Conservation (phyloP, 2,888 invertebrate species). For the Stegana nigrithorax region DNA sequence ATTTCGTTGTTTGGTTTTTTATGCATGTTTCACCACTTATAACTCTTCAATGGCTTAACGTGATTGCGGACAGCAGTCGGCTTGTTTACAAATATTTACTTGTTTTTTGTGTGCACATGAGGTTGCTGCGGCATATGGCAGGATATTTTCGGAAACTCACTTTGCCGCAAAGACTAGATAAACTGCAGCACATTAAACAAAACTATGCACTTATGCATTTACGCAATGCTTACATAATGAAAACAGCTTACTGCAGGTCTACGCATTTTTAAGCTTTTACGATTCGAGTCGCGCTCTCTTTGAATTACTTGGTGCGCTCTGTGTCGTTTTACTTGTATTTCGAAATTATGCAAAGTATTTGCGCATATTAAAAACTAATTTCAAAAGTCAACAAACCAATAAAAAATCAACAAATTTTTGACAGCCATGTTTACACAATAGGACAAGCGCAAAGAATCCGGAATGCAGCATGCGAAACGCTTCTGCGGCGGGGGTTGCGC, state of each 20-base stretch:
- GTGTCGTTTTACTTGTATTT: neutral
- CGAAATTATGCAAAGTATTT: conserved; percentile 60
- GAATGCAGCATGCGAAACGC: too few species aligned
- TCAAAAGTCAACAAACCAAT: conserved; percentile 68
- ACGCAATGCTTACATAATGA: neutral
- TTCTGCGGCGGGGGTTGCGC: conserved; percentile 4
- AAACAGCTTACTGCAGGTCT: too few species aligned
- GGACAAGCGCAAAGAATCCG: conserved; percentile 36
- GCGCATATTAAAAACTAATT: conserved; percentile 68
- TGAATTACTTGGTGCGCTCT: neutral
- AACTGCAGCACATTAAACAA: too few species aligned
- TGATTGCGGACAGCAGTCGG: conserved; percentile 43
- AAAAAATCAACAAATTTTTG: conserved; percentile 50
- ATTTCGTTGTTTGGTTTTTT: conserved; percentile 9
- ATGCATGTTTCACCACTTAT: neutral
- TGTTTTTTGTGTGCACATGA: conserved; percentile 26
- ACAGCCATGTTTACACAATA: conserved; percentile 44
- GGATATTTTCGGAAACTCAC: conserved; percentile 31
- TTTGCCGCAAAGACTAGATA: too few species aligned
- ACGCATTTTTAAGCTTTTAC: neutral
- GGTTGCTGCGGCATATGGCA: conserved; percentile 48
- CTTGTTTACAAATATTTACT: conserved; percentile 55
- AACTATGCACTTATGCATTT: too few species aligned
- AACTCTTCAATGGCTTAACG: conserved; percentile 20
- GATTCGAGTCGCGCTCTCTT: neutral